Conservation (phyloP, 2,113 vertebrate species). For the Motacilla tschutschensis region DNA sequence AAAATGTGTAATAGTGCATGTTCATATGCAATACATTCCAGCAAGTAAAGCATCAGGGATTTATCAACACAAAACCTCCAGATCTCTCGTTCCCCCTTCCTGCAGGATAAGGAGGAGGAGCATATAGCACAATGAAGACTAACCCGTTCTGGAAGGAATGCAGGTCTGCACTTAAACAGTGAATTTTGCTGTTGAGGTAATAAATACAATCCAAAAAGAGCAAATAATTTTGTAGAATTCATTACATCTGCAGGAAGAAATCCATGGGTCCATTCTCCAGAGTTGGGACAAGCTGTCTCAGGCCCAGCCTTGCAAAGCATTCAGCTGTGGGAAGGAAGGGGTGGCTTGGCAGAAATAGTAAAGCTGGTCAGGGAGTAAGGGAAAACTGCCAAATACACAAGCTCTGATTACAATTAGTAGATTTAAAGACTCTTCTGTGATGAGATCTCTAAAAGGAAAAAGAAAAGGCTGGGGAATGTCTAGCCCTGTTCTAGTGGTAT, state of each 20-base stretch:
- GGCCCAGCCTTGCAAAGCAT: not conserved
- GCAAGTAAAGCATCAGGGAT: not conserved
- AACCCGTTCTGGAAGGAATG: not conserved
- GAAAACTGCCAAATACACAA: slow-evolving; percentile 17
- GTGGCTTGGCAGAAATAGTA: slow-evolving; percentile 8
- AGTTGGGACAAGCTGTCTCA: not conserved
- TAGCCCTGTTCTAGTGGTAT: not conserved
- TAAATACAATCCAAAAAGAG: not conserved
- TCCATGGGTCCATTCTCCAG: not conserved
- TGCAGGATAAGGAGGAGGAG: not conserved
- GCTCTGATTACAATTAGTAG: slow-evolving; percentile 13
- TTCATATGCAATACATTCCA: not conserved
- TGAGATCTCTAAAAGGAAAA: not conserved
- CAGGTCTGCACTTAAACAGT: not conserved
- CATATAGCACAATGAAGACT: not conserved
- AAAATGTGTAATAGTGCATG: not conserved
- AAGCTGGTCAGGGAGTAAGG: not conserved
- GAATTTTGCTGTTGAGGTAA: not conserved
- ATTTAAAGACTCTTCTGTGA: not conserved
- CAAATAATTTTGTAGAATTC: not conserved
- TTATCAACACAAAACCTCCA: not conserved
- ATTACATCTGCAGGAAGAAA: not conserved
- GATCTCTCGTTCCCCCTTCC: not conserved
- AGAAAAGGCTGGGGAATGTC: not conserved
- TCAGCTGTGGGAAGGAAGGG: slow-evolving; percentile 12